phyloP scores from a whole-genome alignment of 2,113 vertebrate genomes.

The Phalacrocorax aristotelis region DNA sequence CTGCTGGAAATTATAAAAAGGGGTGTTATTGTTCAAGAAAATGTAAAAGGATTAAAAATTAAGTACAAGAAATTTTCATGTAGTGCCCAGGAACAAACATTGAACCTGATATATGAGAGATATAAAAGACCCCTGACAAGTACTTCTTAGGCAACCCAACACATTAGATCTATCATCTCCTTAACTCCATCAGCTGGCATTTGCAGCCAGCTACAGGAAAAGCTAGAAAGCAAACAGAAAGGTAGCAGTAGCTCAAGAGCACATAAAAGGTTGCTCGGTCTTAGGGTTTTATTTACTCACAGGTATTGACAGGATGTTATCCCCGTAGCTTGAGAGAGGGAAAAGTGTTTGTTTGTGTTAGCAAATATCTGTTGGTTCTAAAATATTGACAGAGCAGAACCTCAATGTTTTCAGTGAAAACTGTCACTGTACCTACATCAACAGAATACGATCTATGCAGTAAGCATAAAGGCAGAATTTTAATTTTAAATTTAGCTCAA shows the following conservation, averaged over 20 bases:
- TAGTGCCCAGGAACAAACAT: neutral
- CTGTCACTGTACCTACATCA: neutral
- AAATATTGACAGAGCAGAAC: slow-evolving; percentile 43
- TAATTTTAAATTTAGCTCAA: neutral
- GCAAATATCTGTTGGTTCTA: slow-evolving; percentile 15
- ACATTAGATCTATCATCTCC: neutral
- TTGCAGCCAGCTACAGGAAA: neutral
- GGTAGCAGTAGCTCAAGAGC: neutral
- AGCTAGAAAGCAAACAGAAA: slow-evolving; percentile 18
- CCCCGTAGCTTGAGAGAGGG: neutral
- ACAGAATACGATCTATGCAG: neutral
- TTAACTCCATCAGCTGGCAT: slow-evolving; percentile 9
- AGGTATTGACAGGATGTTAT: neutral
- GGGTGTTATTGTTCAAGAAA: neutral
- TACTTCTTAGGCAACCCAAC: neutral
- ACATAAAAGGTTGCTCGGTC: neutral
- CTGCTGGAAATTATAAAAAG: neutral
- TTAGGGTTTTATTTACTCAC: slow-evolving; percentile 34
- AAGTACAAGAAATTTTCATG: neutral
- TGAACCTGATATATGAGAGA: neutral
- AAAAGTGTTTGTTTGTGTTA: slow-evolving; percentile 24
- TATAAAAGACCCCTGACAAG: neutral
- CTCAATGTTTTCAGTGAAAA: slow-evolving; percentile 35
- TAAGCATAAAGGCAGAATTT: slow-evolving; percentile 37
- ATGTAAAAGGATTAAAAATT: slow-evolving; percentile 1